These are phyloP conservation scores for Alca torda DNA, from an alignment of 2,797 vertebrate species.

Conservation along the genomic window DNA sequence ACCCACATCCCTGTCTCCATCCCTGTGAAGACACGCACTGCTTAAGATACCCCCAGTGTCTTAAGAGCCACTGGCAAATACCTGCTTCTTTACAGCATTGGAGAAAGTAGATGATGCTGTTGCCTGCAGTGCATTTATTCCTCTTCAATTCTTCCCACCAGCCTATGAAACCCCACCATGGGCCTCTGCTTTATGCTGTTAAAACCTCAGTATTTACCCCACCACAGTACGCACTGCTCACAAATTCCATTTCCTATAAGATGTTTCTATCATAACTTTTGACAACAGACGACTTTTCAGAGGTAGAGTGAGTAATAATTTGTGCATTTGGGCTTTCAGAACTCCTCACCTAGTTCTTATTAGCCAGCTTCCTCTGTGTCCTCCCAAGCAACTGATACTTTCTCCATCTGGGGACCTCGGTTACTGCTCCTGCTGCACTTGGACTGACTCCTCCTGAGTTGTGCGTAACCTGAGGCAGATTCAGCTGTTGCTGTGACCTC, in stretches of 20 bases:
- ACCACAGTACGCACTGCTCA: accelerated
- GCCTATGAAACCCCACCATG: background rate
- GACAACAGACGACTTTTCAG: background rate
- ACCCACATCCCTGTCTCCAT: background rate
- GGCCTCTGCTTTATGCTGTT: background rate
- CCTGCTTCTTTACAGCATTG: accelerated
- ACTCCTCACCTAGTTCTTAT: background rate
- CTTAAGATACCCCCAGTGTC: background rate
- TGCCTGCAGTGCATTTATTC: background rate
- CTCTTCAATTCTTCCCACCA: background rate
- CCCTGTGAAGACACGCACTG: background rate
- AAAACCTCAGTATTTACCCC: background rate
- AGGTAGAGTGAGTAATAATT: background rate
- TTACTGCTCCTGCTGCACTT: accelerated
- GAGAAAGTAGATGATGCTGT: background rate
- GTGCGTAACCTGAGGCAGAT: background rate
- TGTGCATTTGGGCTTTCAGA: background rate
- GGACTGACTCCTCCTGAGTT: background rate
- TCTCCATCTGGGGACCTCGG: background rate
- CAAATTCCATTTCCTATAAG: background rate
- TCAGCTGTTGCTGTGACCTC: background rate
- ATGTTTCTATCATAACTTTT: background rate
- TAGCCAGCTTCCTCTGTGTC: background rate
- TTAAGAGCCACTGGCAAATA: background rate
- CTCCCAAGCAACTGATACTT: background rate